These are phyloP conservation scores for Drosophila malerkotliana DNA, from an alignment of 1,140 invertebrate species.

Conservation along the genomic window DNA sequence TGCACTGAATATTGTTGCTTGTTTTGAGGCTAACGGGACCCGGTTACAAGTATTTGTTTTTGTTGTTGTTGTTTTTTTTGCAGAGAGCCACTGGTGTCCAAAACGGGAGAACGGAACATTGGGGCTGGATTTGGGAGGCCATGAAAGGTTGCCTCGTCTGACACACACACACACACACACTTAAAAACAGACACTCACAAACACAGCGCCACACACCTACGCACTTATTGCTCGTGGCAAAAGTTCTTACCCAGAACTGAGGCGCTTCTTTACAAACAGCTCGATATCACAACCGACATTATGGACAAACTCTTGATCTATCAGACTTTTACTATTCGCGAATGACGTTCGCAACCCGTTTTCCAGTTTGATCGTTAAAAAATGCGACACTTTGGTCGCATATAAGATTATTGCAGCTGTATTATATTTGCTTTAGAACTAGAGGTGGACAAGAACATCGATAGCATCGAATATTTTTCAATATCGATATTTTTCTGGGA, in stretches of 20 bases:
- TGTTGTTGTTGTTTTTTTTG: conserved; percentile 23
- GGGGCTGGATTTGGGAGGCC: conserved; percentile 5
- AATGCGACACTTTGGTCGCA: conserved; percentile 47
- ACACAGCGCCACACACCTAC: conserved; percentile 41
- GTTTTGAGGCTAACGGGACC: conserved; percentile 28
- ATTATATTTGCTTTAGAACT: too few relatives aligned
- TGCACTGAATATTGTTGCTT: conserved; percentile 17
- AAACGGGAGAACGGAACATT: conserved; percentile 8
- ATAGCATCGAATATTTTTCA: too few relatives aligned
- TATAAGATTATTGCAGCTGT: neutral
- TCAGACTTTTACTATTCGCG: conserved; percentile 70
- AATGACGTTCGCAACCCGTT: conserved; percentile 57
- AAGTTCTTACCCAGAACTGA: conserved; percentile 74
- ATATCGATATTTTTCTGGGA: too few relatives aligned
- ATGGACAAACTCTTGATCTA: conserved; percentile 78
- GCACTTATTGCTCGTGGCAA: conserved; percentile 54
- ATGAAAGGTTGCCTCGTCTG: conserved; percentile 16
- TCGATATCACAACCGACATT: conserved; percentile 82
- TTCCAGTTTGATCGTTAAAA: conserved; percentile 73
- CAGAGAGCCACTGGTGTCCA: conserved; percentile 38
- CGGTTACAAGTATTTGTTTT: conserved; percentile 33
- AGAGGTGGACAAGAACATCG: too few relatives aligned
- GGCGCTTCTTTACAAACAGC: conserved; percentile 71
- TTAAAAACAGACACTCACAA: conserved; percentile 24
- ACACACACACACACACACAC: conserved; percentile 23